These are phyloP conservation scores for Octonoba sinensis DNA, from an alignment of 2,888 invertebrate genomes.

Conservation along the genomic window DNA sequence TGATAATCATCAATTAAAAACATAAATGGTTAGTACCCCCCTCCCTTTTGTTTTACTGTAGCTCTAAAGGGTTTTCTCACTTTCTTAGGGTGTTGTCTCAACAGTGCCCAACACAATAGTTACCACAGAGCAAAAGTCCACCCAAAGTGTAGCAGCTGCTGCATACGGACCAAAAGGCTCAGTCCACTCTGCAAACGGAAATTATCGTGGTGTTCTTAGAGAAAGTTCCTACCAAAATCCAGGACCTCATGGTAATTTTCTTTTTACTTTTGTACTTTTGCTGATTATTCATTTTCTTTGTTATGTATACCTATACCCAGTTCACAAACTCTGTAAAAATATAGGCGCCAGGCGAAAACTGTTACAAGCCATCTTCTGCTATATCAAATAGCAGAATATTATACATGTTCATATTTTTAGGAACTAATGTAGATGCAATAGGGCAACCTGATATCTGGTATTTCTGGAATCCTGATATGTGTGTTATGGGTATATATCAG, in stretches of 20 bases:
- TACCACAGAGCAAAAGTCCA: slow-evolving; percentile 34
- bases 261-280: background rate
- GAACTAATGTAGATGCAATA: too few relatives aligned
- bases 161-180: slow-evolving; percentile 55
- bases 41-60: too few relatives aligned
- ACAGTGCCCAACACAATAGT: slow-evolving; percentile 45
- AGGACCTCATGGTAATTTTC: slow-evolving; percentile 59
- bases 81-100: slow-evolving; percentile 41
- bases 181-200: slow-evolving; percentile 57
- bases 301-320: slow-evolving; percentile 1
- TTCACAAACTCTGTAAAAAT: too few relatives aligned
- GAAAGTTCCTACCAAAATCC: slow-evolving; percentile 65
- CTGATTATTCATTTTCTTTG: background rate
- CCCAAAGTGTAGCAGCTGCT: slow-evolving; percentile 41
- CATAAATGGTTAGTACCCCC: too few relatives aligned
- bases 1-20: too few relatives aligned
- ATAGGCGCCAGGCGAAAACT: too few relatives aligned
- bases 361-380: too few relatives aligned
- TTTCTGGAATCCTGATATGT: too few relatives aligned
- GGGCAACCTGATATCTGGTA: too few relatives aligned
- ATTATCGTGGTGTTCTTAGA: slow-evolving; percentile 56
- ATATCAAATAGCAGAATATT: too few relatives aligned
- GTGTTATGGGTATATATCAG: too few relatives aligned
- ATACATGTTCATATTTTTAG: too few relatives aligned
- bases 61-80: background rate